Conservation (phyloP, 2,113 vertebrate species). For the Synchiropus splendidus region DNA sequence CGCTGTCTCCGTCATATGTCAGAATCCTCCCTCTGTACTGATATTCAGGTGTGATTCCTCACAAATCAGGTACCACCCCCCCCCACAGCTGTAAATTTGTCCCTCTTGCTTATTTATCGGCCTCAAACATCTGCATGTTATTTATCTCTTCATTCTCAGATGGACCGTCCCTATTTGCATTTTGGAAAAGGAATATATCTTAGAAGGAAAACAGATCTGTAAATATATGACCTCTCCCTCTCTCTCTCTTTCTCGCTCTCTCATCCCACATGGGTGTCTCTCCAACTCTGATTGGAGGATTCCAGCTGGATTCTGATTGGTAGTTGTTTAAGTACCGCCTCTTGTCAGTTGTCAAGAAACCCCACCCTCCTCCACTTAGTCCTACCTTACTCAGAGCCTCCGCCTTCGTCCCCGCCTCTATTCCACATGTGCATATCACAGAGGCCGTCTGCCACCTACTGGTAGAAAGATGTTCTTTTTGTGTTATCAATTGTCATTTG, state of each 20-base stretch:
- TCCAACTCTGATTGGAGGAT: slow-evolving; percentile 48
- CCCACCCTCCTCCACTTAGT: slow-evolving; percentile 16
- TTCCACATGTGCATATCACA: neutral
- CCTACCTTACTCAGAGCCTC: slow-evolving; percentile 19
- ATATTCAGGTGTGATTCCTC: too few relatives aligned
- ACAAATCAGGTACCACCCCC: neutral
- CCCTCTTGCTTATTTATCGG: slow-evolving; percentile 12
- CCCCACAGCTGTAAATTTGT: neutral
- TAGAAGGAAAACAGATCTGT: slow-evolving; percentile 14
- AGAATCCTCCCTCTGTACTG: too few relatives aligned
- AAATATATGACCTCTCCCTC: slow-evolving; percentile 45
- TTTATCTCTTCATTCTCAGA: slow-evolving; percentile 21
- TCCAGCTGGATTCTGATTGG: slow-evolving; percentile 36
- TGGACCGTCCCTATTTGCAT: slow-evolving; percentile 6
- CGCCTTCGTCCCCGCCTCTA: slow-evolving; percentile 16
- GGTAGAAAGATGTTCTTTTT: slow-evolving; percentile 14
- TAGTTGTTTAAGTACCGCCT: slow-evolving; percentile 7
- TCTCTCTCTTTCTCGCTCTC: slow-evolving; percentile 56
- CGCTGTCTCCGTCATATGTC: too few relatives aligned
- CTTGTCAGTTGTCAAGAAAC: neutral
- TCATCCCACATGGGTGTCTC: slow-evolving; percentile 30
- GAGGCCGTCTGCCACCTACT: slow-evolving; percentile 29
- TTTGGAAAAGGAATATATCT: slow-evolving; percentile 19
- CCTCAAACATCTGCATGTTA: slow-evolving; percentile 2
- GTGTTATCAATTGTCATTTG: too few relatives aligned